phyloP scores from a whole-genome alignment of 2,113 vertebrate genomes.

The Rhegmatorhina hoffmannsi region DNA sequence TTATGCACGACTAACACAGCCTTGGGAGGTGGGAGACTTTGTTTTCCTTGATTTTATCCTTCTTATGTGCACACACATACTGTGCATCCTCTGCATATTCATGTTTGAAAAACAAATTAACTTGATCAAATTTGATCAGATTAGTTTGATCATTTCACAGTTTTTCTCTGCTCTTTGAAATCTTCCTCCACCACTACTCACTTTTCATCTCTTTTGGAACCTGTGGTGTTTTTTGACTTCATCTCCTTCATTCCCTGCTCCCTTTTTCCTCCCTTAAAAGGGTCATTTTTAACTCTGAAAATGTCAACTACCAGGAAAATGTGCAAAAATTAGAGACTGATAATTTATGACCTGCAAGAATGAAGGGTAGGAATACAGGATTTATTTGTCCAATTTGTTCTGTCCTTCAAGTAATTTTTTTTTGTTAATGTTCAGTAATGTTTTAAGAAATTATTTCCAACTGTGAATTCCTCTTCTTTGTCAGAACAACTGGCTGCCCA shows the following conservation, averaged over 20 bases:
- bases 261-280: background rate
- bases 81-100: background rate
- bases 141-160: background rate
- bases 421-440: background rate
- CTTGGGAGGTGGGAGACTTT: background rate
- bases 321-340: background rate
- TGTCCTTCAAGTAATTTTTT: background rate
- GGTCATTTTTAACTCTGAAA: background rate
- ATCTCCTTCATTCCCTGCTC: background rate
- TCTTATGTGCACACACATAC: background rate
- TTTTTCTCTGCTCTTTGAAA: background rate
- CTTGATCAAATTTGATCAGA: background rate
- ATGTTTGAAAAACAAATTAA: slow-evolving; percentile 13
- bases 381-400: background rate
- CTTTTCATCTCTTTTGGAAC: background rate
- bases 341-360: background rate
- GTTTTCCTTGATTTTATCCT: background rate
- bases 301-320: background rate
- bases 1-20: background rate
- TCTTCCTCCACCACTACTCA: background rate
- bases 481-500: rapidly evolving
- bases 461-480: background rate
- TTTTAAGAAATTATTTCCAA: background rate
- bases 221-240: background rate
- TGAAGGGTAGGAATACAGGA: background rate